A percentile compares a stretch with the other conserved stretches of the same genome.
Conservation (phyloP, 2,888 invertebrate genomes). For the Agonopterix alstromeriana region DNA sequence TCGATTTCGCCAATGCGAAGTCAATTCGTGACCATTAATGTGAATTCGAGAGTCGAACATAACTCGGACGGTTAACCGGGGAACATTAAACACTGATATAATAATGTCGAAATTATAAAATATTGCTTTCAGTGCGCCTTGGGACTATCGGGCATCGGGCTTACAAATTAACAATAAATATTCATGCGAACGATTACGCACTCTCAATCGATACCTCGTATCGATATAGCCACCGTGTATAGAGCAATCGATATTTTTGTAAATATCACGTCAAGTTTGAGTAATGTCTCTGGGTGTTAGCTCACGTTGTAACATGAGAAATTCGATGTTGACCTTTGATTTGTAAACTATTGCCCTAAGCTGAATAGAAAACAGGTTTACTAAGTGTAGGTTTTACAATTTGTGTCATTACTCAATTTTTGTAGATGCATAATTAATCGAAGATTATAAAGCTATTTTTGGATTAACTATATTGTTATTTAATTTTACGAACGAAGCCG, state of each 20-base stretch:
- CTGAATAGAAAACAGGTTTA: no score
- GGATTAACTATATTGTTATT: no score
- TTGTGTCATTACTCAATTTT: no score
- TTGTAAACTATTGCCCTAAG: background rate
- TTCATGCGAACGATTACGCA: constrained; percentile 53
- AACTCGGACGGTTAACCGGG: constrained; percentile 40
- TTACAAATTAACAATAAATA: constrained; percentile 72
- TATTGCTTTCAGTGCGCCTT: constrained; percentile 51
- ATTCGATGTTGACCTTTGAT: constrained; percentile 1
- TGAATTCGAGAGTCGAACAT: constrained; percentile 39
- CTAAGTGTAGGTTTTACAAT: no score
- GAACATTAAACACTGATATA: constrained; percentile 49
- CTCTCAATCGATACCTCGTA: constrained; percentile 25
- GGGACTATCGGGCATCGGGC: constrained; percentile 53
- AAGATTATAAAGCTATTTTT: no score
- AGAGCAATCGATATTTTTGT: constrained; percentile 30
- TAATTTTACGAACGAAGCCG: no score
- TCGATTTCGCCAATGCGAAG: constrained; percentile 32
- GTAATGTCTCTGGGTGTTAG: constrained; percentile 1
- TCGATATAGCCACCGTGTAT: constrained; percentile 33
- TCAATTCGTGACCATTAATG: constrained; percentile 41
- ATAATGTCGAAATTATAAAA: constrained; percentile 56
- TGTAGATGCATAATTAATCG: no score
- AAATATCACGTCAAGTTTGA: constrained; percentile 17
- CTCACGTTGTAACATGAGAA: constrained; percentile 1